Evolutionary conservation across 1,140 invertebrate species (phyloP), one percentile per base, ranked within the genome.

Genomic region (Lepidurus arcticus): DNA sequence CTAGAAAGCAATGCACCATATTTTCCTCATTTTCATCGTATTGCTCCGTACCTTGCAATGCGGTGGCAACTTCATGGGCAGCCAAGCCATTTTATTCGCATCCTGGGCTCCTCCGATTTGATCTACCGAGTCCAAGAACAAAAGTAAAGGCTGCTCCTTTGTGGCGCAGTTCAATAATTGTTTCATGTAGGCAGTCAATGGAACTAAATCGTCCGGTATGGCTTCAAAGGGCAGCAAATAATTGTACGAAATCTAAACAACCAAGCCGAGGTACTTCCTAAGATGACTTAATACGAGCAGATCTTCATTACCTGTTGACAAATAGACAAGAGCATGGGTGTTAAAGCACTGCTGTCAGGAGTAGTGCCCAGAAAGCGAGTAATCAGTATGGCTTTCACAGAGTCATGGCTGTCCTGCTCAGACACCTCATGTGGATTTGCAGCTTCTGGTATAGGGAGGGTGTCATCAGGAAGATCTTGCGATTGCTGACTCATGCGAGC

Each of bases 311-410:
- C 93, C 89, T 96, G 94, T 84, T 97, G 94, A 85, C 96, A 98
- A 80, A 98, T 93, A 75, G 95, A 98, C 78, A 96, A 96, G 10
- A 99, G 87, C 5, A 97, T 93, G 0, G 97, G 96, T 3, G 95
- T 94, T 43, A 98, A 88, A 65, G 95, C 94, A 80, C 94, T 97
- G 80, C 94, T 97, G 83, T 98, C 96, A 11, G 97, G 97, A 9
- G 96, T 98, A 8, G 97, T 99, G 16, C 97, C 97, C 11, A 98
- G 88, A 85, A 98, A 99, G 81, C 97, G 87, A 42, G 98, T 90
- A 78, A 98, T 90, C 83, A 94, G 92, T 5, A 97, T 90, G 5
- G 96, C 94, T 81, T 91, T 90, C 5, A 89, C 89, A 13, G 79
- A 81, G 0, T 81, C 80, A 6, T 21, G 6, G 53, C 13, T 65